Evolutionary conservation across 2,797 vertebrate species (phyloP), one percentile per base, ranked within the genome.

Genomic region (Zonotrichia albicollis): DNA sequence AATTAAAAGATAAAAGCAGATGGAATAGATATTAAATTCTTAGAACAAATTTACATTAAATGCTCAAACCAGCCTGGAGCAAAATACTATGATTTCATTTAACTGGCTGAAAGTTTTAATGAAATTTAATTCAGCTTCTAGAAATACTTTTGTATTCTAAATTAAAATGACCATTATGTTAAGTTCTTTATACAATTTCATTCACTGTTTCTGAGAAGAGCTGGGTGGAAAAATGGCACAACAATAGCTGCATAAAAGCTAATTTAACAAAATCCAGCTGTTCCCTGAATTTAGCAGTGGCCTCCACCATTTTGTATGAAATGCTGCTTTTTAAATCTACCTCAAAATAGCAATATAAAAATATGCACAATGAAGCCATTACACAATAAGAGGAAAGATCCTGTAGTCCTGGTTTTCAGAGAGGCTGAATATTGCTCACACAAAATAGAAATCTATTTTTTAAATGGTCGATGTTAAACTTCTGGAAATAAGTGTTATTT

Each of bases 251-350:
- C 54, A 65, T 72, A 93, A 90, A 94, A 91, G 23, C 55, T 72
- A 85, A 26, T 87, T 92, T 89, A 95, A 94, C 90, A 87, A 89
- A 94, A 91, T 92, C 81, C 95, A 96, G 66, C 75, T 92, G 87
- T 90, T 96, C 16, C 68, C 55, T 78, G 84, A 68, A 45, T 91
- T 83, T 92, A 75, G 65, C 58, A 25, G 46, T 75, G 66, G 50
- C 64, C n/a, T 70, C 54, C 84, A 91, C 62, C 68, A 73, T 94
- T 93, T 93, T 72, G 17, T 38, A 34, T 30, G 18, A 87, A 94
- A 86, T 23, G 50, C 32, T 55, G 54, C 75, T 87, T 85, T 78
- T 78, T 66, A 84, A 80, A 83, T 25, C 36, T 70, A 60, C 65
- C 65, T 95, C 79, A 91, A 87, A 96, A 93, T 89, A 95, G 84